These are phyloP conservation scores for Chitala chitala DNA, from an alignment of 2,113 vertebrate species.

Conservation along the genomic window DNA sequence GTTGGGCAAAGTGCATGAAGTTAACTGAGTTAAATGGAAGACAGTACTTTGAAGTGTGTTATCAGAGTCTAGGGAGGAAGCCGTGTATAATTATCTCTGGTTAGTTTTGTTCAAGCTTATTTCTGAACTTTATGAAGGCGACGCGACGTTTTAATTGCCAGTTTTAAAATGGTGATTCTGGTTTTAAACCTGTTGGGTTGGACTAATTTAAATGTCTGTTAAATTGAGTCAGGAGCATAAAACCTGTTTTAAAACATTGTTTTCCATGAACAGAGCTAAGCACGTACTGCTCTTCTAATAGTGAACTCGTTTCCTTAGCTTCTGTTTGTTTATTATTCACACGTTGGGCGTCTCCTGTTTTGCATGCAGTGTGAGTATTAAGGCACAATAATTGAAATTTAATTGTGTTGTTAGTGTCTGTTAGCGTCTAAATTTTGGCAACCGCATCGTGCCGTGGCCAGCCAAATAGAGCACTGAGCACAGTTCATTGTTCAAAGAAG, in stretches of 20 bases:
- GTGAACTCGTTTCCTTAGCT: neutral
- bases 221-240: conserved; percentile 31
- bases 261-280: neutral
- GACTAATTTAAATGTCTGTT: conserved; percentile 36
- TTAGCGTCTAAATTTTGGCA: neutral
- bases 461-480: too few relatives aligned
- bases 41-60: conserved; percentile 5
- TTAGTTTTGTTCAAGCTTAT: conserved; percentile 45
- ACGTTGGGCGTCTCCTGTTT: conserved; percentile 1
- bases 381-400: conserved; percentile 10
- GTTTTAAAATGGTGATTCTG: conserved; percentile 53
- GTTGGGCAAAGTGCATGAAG: neutral
- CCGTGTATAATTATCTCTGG: neutral
- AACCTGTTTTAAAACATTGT: neutral
- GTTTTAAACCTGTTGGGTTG: conserved; percentile 25
- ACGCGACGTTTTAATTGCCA: conserved; percentile 55
- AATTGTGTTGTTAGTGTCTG: neutral
- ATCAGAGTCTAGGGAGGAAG: neutral
- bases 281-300: neutral
- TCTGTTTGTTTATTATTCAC: neutral
- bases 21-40: neutral
- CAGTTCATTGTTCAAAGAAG: too few relatives aligned
- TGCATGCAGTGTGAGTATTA: conserved; percentile 7
- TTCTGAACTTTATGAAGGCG: conserved; percentile 36
- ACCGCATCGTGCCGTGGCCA: too few relatives aligned